Base-by-base conservation (phyloP, 2,113 vertebrate genomes). In the Elephantulus edwardii region DNA sequence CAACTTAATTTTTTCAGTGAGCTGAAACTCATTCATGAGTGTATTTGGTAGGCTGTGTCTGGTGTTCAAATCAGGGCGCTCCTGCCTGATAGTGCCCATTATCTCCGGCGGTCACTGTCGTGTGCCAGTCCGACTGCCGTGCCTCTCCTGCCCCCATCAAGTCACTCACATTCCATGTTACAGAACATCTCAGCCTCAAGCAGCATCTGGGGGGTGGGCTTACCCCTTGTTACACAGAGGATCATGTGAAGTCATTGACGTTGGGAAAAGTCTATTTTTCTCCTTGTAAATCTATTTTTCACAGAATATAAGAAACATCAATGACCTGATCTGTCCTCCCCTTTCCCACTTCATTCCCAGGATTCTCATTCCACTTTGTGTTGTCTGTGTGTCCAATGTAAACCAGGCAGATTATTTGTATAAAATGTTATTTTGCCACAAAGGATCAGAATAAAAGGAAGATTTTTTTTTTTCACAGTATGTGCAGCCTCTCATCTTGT, bases 361-460 rank as follows among this genome's bases (percentile, higher is more conserved):
- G 86, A 77, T 89, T 89, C 90, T 95, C 94, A 71, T 92, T 93
- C 82, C 77, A 72, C 42, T 91, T 88, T 86, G 38, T 95, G 60
- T 88, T 78, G 68, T 95, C 92, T 95, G 94, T 95, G 87, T 93
- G 92, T 95, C 72, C 79, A 91, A 76, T 96, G 93, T 96, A 87
- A 95, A 93, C 86, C 92, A 86, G 90, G 78, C 89, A 88, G 95
- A 86, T 94, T 94, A 85, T 96, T 97, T 97, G 95, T 97, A 96
- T 94, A 93, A 96, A 96, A 96, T 95, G 90, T 95, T 97, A 97
- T 97, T 97, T 97, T 97, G 95, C 91, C 96, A 96, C 38, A 95
- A 96, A 90, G 94, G 91, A 96, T 88, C 93, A 81, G 90, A 97
- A 97, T 96, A 96, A 97, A 97, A 92, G 83, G 80, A 74, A 77